Base-by-base conservation (phyloP, 2,888 invertebrate species). In the Drosophila acutilabella region DNA sequence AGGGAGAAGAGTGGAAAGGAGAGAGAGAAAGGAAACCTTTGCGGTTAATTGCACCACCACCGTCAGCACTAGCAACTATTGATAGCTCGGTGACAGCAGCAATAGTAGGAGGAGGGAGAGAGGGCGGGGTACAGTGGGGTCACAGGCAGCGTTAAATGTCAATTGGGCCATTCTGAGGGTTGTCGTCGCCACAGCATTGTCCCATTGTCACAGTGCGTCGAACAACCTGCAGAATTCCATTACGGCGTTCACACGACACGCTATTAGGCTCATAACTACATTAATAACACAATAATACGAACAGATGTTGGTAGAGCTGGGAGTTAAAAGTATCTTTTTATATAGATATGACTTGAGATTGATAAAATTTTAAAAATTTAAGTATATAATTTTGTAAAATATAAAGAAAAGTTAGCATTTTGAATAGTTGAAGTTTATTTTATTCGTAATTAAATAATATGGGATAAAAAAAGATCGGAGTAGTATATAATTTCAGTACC, bases 91-190 rank as follows among this genome's bases (percentile, higher is more conserved):
- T 18, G 50, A 20, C 48, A 50, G 51, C 20, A 23, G 38, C 11
- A 26, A 4, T 5, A 0, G 4, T 4, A 16, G 0, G 6, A 18
- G 18, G 38, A 10, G 10, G 13, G 5, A 18, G 11, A 14, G 30
- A 0, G 30, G 36, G 40, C 2, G 16, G 23, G 1, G 20, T 50
- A 20, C 54, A 50, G 58, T 71, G 70, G 61, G 81, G 78, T 78
- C 83, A 82, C 73, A 78, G 75, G 71, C 72, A 82, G 75, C 80
- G 78, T 86, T 80, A 86, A 83, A 83, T 83, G 83, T 83, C 88
- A 83, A 83, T 82, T 83, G 88, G 83, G 61, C 69, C 51, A 56
- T 64, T 54, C 57, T 47, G 53, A 44, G 78, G 72, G 79, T 79
- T 66, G 77, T 52, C 60, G 42, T 30, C 57, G 47, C 51, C 42